phyloP scores from a whole-genome alignment of 2,888 invertebrate genomes.

The Eueremaeus valkanovi region DNA sequence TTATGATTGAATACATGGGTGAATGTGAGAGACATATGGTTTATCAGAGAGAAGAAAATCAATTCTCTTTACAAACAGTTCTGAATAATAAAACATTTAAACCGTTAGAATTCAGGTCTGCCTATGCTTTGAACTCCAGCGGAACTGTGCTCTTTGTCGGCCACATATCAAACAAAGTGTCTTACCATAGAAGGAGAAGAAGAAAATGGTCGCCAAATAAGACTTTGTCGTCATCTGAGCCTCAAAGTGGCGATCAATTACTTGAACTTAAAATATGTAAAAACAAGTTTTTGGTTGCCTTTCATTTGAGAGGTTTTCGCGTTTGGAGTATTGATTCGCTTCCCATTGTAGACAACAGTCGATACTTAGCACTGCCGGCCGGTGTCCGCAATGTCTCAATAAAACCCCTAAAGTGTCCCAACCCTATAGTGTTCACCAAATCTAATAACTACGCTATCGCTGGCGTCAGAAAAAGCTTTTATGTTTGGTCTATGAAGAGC shows the following conservation, averaged over 20 bases:
- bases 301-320: conserved; percentile 60
- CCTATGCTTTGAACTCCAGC: conserved; percentile 53
- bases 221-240: neutral
- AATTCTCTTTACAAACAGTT: conserved; percentile 63
- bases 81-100: conserved; percentile 57
- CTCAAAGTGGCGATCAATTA: conserved; percentile 11
- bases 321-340: conserved; percentile 62
- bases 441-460: conserved; percentile 88
- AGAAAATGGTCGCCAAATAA: conserved; percentile 55
- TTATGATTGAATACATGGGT: conserved; percentile 29
- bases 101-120: conserved; percentile 61
- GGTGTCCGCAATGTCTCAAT: conserved; percentile 90
- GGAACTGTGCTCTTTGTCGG: conserved; percentile 2
- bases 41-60: conserved; percentile 44
- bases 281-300: conserved; percentile 21
- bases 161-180: neutral
- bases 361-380: conserved; percentile 49
- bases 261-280: conserved; percentile 6
- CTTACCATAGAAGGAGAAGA: conserved; percentile 47
- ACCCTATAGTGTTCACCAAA: conserved; percentile 82
- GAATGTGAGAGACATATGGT: conserved; percentile 14
- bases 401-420: conserved; percentile 78
- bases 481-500: conserved; percentile 83
- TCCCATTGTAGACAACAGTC: conserved; percentile 21
- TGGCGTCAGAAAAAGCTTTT: conserved; percentile 88